Base-by-base conservation (phyloP, 1,140 invertebrate genomes). In the Drosophila pachea region DNA sequence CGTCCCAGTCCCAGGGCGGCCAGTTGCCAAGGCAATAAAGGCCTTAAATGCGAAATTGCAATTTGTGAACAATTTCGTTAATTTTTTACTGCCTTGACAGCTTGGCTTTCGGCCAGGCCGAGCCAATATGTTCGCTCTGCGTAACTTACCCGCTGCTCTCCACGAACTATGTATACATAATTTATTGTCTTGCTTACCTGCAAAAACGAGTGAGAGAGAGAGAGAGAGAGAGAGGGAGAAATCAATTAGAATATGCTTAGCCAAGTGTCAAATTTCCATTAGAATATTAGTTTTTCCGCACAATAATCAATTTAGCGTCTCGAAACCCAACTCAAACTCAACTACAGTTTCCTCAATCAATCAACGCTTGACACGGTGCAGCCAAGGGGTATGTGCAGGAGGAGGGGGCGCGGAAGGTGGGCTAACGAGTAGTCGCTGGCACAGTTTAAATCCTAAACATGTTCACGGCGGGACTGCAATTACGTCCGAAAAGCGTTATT, bases 401-500 rank as follows among this genome's bases (percentile, higher is more conserved):
- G 31, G 16, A 22, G 31, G 59, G 54, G 31, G 40, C n/a, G 22
- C 3, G 22, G 22, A 55, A 47, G 55, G 16, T 5, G 6, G 55
- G 55, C 70, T 63, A 60, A 73, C 47, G 54, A 64, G 49, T 6
- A 56, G 49, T 7, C 56, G 43, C 16, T 67, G 63, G 61, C 52
- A 70, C 67, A 70, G 71, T 66, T 74, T 66, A 66, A 76, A 74
- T 49, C 48, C 66, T 47, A 74, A 70, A 70, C 66, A 76, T 70
- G 74, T 62, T 74, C 58, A 62, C 38, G 70, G 52, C 56, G 43
- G 65, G 60, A 66, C 50, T 74, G 66, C 74, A 76, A 76, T 76
- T 76, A 70, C 74, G 71, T 74, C 71, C 74, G 71, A 76, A 65
- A 74, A 74, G 42, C 74, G 74, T 74, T 74, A 73, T 72, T 64